Evolutionary conservation across 2,113 vertebrate genomes (phyloP), one percentile per base, ranked within the genome.

Genomic region (Illadopsis cleaveri): DNA sequence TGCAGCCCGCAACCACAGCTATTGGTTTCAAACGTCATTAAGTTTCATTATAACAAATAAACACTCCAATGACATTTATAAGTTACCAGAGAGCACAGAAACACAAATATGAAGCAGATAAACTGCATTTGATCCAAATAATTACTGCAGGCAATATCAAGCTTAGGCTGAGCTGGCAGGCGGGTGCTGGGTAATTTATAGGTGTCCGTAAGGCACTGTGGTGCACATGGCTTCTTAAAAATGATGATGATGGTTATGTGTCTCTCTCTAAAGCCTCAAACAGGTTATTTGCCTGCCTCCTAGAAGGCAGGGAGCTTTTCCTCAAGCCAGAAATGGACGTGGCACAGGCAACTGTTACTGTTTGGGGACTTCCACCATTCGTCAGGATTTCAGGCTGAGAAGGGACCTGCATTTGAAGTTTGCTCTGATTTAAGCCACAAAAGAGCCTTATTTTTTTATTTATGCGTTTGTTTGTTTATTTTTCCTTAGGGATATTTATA

Each of bases 21-120:
- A 78, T 90, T 50, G 96, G 93, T 97, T 98, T 97, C 97, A 95
- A 97, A 97, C 86, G 85, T 95, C 98, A 97, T 98, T 98, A 98
- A 97, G 97, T 98, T 98, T 98, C 98, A 98, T 98, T 98, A 98
- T 97, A 98, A 98, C 96, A 93, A 98, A 98, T 98, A 98, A 98
- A 98, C 97, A 98, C 95, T 72, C 84, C 97, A 89, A 64, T 98
- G 98, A 98, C 98, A 98, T 98, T 98, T 98, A 98, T 98, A 98
- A 98, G 98, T 98, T 98, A 98, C 97, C 96, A 68, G 97, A 91
- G 97, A 98, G 98, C 97, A 80, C 95, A 96, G 96, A 97, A 98
- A 97, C 98, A 98, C 98, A 98, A 97, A 98, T 98, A 98, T 97
- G 97, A 98, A 96, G 96, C 98, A 98, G 97, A 98, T 98, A 98